phyloP scores from a whole-genome alignment of 2,113 vertebrate species.

The Choloepus hoffmanni region DNA sequence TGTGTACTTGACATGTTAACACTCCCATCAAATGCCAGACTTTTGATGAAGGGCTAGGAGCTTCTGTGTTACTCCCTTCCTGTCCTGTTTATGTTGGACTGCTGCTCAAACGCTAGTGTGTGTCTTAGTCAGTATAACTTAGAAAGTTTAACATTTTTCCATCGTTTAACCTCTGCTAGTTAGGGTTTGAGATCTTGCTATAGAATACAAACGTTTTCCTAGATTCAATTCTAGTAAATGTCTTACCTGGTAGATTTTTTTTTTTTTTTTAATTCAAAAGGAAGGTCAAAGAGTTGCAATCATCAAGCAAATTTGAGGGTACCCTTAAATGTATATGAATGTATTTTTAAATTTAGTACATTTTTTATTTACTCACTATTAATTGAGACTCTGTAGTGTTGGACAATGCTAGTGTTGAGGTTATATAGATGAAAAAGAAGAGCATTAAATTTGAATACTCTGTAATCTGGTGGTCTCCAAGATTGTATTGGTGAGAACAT shows the following conservation, averaged over 20 bases:
- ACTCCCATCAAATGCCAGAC: not conserved
- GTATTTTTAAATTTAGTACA: not conserved
- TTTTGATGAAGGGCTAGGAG: not conserved
- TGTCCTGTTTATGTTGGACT: conserved; percentile 64
- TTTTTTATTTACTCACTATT: not conserved
- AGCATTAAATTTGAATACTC: not conserved
- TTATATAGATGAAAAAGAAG: not conserved
- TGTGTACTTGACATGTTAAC: conserved; percentile 37
- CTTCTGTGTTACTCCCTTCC: conserved; percentile 62
- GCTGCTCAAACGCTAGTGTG: not conserved
- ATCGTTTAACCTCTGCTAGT: conserved; percentile 39
- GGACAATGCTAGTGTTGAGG: not conserved
- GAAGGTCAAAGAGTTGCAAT: not conserved
- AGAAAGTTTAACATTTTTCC: conserved; percentile 38
- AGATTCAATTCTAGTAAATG: not conserved
- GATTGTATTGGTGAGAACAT: not conserved
- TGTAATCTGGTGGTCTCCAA: not conserved
- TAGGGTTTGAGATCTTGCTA: conserved; percentile 37
- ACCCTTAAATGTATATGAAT: not conserved
- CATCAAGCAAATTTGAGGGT: not conserved
- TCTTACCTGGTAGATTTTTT: not conserved
- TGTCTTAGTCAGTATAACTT: not conserved
- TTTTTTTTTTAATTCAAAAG: not conserved
- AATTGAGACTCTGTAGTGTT: not conserved
- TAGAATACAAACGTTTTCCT: not conserved